Conservation (phyloP, 2,888 invertebrate species). For the Silvanus unidentatus region DNA sequence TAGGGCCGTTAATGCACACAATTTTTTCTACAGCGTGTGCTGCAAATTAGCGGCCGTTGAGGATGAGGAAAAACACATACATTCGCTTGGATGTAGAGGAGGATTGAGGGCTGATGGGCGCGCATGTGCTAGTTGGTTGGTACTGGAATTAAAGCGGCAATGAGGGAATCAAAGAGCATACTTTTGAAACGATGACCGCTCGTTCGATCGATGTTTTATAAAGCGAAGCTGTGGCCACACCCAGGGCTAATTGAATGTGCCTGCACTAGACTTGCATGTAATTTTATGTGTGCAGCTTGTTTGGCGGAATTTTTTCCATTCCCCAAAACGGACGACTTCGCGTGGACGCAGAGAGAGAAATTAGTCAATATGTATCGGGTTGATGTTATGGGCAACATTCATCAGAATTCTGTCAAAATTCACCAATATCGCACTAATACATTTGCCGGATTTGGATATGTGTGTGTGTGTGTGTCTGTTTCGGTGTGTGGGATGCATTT, state of each 20-base stretch:
- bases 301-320: constrained; percentile 22
- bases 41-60: constrained; percentile 34
- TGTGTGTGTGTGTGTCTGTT: background rate
- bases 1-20: constrained; percentile 26
- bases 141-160: constrained; percentile 44
- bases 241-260: constrained; percentile 48
- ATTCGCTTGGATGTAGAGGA: constrained; percentile 10
- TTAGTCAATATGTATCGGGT: background rate
- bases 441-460: background rate
- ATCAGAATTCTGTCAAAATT: constrained; percentile 36
- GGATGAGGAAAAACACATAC: constrained; percentile 25
- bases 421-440: constrained; percentile 15
- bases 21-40: constrained; percentile 32
- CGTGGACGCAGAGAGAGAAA: constrained; percentile 10
- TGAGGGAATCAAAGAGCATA: constrained; percentile 48
- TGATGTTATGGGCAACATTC: constrained; percentile 34
- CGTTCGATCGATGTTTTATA: constrained; percentile 50
- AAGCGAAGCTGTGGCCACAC: constrained; percentile 47
- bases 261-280: constrained; percentile 43
- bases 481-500: no score
- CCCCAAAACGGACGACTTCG: constrained; percentile 19
- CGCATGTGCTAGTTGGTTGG: constrained; percentile 37
- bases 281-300: constrained; percentile 29
- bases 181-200: constrained; percentile 50
- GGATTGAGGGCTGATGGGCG: constrained; percentile 19